These are phyloP conservation scores for Phaethornis superciliosus DNA, from an alignment of 2,113 vertebrate species.

Conservation along the genomic window DNA sequence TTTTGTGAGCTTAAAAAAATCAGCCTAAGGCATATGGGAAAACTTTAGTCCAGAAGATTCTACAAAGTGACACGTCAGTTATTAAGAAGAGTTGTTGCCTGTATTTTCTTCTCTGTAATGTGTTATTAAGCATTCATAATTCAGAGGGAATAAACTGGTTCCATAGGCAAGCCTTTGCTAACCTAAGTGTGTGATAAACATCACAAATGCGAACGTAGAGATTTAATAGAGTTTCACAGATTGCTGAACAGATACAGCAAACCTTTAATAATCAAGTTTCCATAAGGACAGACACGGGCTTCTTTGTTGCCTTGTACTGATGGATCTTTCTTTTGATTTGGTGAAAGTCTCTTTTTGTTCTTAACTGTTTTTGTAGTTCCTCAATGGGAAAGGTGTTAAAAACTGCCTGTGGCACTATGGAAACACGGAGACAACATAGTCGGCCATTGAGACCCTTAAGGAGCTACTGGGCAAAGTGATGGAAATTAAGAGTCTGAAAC, in stretches of 20 bases:
- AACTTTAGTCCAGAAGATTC: not conserved
- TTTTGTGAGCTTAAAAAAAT: not conserved
- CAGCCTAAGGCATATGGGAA: not conserved
- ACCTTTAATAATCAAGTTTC: not conserved
- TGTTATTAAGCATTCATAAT: not conserved
- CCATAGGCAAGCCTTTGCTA: not conserved
- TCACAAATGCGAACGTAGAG: not conserved
- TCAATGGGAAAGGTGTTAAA: not conserved
- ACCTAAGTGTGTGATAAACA: not conserved
- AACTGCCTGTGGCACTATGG: not conserved
- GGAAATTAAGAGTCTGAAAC: constrained; percentile 58
- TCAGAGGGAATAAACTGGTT: not conserved
- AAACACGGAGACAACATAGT: constrained; percentile 34
- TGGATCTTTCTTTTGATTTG: not conserved
- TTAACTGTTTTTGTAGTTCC: constrained; percentile 30
- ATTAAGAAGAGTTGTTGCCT: not conserved
- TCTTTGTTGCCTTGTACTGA: not conserved
- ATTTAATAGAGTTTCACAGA: not conserved
- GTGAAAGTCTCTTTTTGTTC: not conserved
- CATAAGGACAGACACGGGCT: rapidly evolving
- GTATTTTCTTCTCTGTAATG: not conserved
- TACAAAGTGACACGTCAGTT: not conserved
- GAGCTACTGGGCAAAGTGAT: constrained; percentile 41
- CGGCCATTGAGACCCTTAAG: constrained; percentile 5
- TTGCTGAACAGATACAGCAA: not conserved